phyloP scores from a whole-genome alignment of 2,113 vertebrate genomes.

The Ceratotherium simum region DNA sequence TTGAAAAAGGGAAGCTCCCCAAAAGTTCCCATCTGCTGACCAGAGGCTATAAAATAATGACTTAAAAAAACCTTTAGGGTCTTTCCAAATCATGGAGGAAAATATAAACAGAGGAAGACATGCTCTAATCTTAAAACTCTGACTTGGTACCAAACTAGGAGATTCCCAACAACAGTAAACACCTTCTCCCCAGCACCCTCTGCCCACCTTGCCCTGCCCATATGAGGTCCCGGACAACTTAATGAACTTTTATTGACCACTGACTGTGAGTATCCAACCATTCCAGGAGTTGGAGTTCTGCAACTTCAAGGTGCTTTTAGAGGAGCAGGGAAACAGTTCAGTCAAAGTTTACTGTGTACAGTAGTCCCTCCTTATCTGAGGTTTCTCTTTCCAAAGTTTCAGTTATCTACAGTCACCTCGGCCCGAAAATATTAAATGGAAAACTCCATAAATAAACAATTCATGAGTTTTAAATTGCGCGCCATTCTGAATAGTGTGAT shows the following conservation, averaged over 20 bases:
- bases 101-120: conserved; percentile 18
- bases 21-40: conserved; percentile 38
- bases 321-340: neutral
- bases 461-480: too few relatives aligned
- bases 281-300: neutral
- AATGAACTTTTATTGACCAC: neutral
- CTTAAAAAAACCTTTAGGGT: neutral
- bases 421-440: too few relatives aligned
- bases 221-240: neutral
- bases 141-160: neutral
- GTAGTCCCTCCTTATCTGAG: too few relatives aligned
- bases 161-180: neutral
- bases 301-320: neutral
- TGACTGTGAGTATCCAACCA: neutral
- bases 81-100: conserved; percentile 49
- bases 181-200: neutral
- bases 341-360: neutral
- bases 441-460: too few relatives aligned
- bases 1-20: conserved; percentile 47
- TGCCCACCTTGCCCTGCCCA: neutral
- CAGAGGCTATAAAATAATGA: conserved; percentile 14
- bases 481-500: too few relatives aligned
- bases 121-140: neutral
- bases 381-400: too few relatives aligned
- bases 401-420: too few relatives aligned